Conservation (phyloP, 2,113 vertebrate species). For the Saccopteryx leptura region DNA sequence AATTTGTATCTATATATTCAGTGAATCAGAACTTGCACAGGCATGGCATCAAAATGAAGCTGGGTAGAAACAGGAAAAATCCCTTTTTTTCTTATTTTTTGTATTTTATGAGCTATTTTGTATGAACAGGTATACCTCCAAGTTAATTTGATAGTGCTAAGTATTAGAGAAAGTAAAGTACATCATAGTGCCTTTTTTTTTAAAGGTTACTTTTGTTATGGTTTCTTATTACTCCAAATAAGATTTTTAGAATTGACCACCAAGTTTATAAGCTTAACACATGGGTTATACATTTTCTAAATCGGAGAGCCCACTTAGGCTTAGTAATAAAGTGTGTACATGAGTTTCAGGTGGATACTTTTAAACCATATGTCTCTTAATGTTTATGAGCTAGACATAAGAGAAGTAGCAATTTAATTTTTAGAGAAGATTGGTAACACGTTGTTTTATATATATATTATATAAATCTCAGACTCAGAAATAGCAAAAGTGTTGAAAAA, state of each 20-base stretch:
- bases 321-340: background rate
- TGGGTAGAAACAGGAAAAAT: conserved; percentile 1
- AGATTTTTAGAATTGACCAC: conserved; percentile 55
- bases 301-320: background rate
- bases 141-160: conserved; percentile 59
- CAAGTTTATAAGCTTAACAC: conserved; percentile 16
- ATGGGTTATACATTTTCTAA: background rate
- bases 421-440: background rate
- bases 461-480: conserved; percentile 36
- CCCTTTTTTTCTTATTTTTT: background rate
- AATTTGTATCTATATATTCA: conserved; percentile 34
- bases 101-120: conserved; percentile 68
- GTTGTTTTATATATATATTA: conserved; percentile 35
- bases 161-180: conserved; percentile 50
- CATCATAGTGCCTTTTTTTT: background rate
- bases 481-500: conserved; percentile 66
- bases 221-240: conserved; percentile 61
- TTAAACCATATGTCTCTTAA: background rate
- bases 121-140: conserved; percentile 71
- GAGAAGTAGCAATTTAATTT: conserved; percentile 4
- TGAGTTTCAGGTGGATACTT: background rate
- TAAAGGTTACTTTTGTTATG: conserved; percentile 61
- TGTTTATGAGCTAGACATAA: conserved; percentile 15
- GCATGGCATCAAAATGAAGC: conserved; percentile 5
- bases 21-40: conserved; percentile 22